Conservation (phyloP, 2,888 invertebrate species). For the Artemia sp. region DNA sequence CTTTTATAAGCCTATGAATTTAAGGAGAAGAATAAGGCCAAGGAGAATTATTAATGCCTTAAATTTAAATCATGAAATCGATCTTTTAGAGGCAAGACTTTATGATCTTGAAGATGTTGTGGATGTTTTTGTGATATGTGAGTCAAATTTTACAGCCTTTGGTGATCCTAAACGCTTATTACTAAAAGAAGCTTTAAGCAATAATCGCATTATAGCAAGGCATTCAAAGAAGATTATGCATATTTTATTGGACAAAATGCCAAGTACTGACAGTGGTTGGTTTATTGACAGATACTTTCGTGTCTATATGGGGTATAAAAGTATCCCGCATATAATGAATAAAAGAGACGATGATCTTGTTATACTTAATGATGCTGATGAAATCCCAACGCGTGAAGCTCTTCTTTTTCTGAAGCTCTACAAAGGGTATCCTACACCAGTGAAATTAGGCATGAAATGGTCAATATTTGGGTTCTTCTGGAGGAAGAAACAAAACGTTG, state of each 20-base stretch:
- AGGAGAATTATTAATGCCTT: constrained; percentile 35
- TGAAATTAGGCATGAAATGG: constrained; percentile 44
- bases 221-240: constrained; percentile 26
- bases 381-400: constrained; percentile 44
- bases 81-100: constrained; percentile 39
- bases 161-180: constrained; percentile 27
- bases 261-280: constrained; percentile 26
- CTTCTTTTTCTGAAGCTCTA: constrained; percentile 48
- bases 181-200: constrained; percentile 24
- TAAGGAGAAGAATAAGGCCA: constrained; percentile 35
- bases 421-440: constrained; percentile 44
- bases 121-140: constrained; percentile 34
- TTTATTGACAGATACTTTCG: constrained; percentile 28
- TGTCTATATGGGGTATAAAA: constrained; percentile 25
- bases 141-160: constrained; percentile 29
- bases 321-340: constrained; percentile 24
- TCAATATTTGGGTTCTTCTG: constrained; percentile 50
- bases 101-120: constrained; percentile 43
- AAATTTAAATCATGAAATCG: constrained; percentile 26
- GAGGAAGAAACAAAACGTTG: constrained; percentile 39
- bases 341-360: constrained; percentile 31
- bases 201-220: neutral
- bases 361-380: constrained; percentile 39
- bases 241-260: constrained; percentile 23
- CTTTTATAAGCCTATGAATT: constrained; percentile 33